Percentiles rank a stretch among this genome's conserved stretches.
These are phyloP conservation scores for Heliopora coerulea DNA, from an alignment of 92 coral and sea anemone genomes.

Conservation along the genomic window DNA sequence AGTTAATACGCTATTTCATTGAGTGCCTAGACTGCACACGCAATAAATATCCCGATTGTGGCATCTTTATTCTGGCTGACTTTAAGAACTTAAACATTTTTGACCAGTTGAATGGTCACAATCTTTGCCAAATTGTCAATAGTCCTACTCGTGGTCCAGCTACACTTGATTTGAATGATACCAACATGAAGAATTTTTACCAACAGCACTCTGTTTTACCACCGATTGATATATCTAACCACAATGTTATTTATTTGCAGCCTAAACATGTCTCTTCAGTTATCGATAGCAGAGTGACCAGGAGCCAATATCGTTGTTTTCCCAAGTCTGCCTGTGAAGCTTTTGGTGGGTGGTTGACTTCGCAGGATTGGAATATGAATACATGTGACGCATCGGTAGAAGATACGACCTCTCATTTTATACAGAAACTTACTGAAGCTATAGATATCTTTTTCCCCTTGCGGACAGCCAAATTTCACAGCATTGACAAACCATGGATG, in stretches of 20 bases:
- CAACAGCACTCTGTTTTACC: conserved; percentile 13
- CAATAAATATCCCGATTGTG: too few relatives aligned
- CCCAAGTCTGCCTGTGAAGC: conserved; percentile 16
- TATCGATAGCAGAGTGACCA: not conserved
- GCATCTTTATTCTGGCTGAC: too few relatives aligned
- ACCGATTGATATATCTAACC: conserved; percentile 36
- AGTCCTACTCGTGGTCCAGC: conserved; percentile 14
- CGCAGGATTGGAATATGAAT: conserved; percentile 36
- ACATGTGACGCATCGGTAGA: not conserved
- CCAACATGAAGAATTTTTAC: not conserved
- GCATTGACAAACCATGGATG: not conserved
- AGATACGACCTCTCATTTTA: conserved; percentile 1
- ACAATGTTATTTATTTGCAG: conserved; percentile 36
- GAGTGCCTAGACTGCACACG: too few relatives aligned
- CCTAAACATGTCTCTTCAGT: not conserved
- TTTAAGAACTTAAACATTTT: too few relatives aligned
- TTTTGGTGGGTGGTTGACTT: conserved; percentile 7
- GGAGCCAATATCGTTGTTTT: not conserved
- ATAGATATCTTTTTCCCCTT: not conserved
- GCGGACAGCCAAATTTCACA: not conserved
- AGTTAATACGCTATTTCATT: too few relatives aligned
- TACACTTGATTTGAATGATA: conserved; percentile 27
- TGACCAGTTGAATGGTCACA: not conserved
- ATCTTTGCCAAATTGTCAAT: conserved; percentile 11
- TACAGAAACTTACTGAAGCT: not conserved